These are phyloP conservation scores for Spongilla lacustris DNA, from an alignment of 37 sponge, comb jelly and placozoan species.

Conservation along the genomic window DNA sequence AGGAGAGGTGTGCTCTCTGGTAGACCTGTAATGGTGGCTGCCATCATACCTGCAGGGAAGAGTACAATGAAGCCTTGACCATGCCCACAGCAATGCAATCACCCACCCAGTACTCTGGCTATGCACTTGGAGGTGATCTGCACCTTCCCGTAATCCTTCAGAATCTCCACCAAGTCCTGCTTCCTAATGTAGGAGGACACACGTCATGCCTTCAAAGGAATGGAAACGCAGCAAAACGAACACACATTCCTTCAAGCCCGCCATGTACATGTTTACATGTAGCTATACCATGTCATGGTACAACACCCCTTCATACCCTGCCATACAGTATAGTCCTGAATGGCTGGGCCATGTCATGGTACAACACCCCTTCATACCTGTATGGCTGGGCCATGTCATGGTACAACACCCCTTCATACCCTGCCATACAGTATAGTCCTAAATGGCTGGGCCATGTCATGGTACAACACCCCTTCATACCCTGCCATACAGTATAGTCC, in stretches of 20 bases:
- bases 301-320: constrained; percentile 2
- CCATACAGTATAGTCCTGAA: too few species aligned
- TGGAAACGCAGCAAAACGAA: not conserved
- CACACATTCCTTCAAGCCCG: not conserved
- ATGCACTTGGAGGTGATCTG: constrained; percentile 75
- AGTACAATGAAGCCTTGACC: not conserved
- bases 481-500: too few species aligned
- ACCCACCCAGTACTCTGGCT: constrained; percentile 83
- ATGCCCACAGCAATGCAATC: not conserved
- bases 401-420: too few species aligned
- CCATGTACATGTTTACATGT: too few species aligned
- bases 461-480: too few species aligned
- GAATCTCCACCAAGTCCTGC: constrained; percentile 76
- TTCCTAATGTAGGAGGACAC: constrained; percentile 33
- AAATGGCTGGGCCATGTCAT: too few species aligned
- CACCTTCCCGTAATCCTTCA: constrained; percentile 76
- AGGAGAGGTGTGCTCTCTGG: constrained; percentile 77
- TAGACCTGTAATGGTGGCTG: constrained; percentile 51
- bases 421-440: too few species aligned
- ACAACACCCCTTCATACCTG: too few species aligned
- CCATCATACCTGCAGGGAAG: constrained; percentile 77
- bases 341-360: too few species aligned
- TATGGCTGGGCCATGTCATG: too few species aligned
- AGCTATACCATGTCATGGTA: too few species aligned
- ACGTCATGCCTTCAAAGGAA: not conserved